Evolutionary conservation across 2,113 vertebrate species (phyloP), one percentile per base, ranked within the genome.

Genomic region (Gallinago paraguaiae): DNA sequence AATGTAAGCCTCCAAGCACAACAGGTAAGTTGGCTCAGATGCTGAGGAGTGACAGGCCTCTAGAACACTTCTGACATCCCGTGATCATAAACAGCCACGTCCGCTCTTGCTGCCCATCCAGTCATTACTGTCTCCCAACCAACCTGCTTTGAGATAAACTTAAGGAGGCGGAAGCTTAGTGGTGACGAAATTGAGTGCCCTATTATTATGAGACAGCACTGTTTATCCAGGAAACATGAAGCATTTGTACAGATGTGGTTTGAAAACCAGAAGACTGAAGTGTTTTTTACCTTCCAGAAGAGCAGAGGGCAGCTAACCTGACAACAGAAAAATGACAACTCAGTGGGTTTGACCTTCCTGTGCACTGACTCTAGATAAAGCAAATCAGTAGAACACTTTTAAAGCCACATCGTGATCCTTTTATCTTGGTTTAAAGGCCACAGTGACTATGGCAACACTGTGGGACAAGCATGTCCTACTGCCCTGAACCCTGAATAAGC

Each of bases 141-240:
- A 76, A 31, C 0, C 0, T 0, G 3, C 13, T 70, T 23, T 6
- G 9, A 2, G 10, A 59, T 14, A 56, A 65, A 65, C 35, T n/a
- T 7, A n/a, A 51, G 25, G 25, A 93, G 46, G 41, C 56, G 76
- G 46, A 57, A 68, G 45, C 43, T 68, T 15, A 54, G 46, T 81
- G 41, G 19, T 71, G 51, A 65, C 23, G 13, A 69, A 35, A 86
- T 0, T 6, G 28, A 88, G 31, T 2, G n/a, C 22, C 37, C 16
- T 39, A 1, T 23, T 90, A 45, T 63, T 68, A 8, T 18, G 31
- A 74, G n/a, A 53, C 50, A 33, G 10, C 0, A 4, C n/a, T 74
- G 39, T 54, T 88, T 74, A 83, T 83, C 20, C 25, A 92, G 20
- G 56, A 88, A 92, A 74, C 11, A 28, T 0, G 1, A 59, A 80